Evolutionary conservation across 2,113 vertebrate genomes (phyloP).

Genomic region (Rhipidura dahli): DNA sequence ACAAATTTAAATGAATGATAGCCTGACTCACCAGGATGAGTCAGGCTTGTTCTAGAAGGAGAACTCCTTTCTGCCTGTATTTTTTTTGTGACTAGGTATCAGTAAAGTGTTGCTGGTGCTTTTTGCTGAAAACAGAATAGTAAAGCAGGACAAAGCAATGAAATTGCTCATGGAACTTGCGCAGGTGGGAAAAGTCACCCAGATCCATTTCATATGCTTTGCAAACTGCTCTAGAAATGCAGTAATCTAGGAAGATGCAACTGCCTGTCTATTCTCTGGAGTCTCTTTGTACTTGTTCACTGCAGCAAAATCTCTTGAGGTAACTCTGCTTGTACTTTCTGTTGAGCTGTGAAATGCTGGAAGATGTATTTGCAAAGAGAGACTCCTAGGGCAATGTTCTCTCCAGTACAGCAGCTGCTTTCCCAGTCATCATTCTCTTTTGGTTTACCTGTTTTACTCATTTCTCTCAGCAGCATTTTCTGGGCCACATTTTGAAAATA

Average conservation of each 20-base stretch:
- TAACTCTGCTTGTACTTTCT: neutral
- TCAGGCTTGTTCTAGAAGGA: neutral
- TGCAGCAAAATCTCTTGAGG: neutral
- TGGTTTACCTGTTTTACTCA: neutral
- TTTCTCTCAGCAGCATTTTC: neutral
- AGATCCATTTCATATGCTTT: neutral
- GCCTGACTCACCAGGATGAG: conserved; percentile 42
- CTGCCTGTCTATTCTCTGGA: neutral
- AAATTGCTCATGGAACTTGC: neutral
- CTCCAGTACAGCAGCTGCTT: neutral
- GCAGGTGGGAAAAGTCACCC: neutral
- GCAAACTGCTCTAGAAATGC: neutral
- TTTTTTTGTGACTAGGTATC: neutral
- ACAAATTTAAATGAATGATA: neutral
- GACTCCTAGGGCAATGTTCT: neutral
- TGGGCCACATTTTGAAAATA: neutral
- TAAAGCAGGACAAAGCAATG: neutral
- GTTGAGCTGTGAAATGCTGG: neutral
- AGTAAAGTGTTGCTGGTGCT: neutral
- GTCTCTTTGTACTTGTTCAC: neutral
- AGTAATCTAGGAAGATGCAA: neutral
- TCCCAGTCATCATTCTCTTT: neutral
- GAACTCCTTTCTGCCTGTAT: neutral
- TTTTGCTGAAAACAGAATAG: neutral
- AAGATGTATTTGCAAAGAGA: neutral